These are phyloP conservation scores for Phyllopteryx taeniolatus DNA, from an alignment of 2,113 vertebrate species.

Conservation along the genomic window DNA sequence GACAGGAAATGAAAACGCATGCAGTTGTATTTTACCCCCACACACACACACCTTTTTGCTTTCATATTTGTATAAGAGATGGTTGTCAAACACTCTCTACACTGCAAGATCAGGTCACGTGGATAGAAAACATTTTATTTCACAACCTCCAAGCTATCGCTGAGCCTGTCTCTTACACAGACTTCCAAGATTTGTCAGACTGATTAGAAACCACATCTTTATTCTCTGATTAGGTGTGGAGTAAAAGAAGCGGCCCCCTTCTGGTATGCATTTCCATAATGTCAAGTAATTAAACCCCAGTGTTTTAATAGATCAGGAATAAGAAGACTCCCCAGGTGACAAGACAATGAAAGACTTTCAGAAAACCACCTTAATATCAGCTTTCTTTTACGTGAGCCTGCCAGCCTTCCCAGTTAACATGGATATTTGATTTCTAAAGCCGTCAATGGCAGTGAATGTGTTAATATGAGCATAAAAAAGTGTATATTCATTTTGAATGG, in stretches of 20 bases:
- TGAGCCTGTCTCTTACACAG: not conserved
- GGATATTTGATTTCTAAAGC: too few species aligned
- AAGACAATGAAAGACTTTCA: conserved; percentile 50
- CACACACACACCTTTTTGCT: not conserved
- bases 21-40: conserved; percentile 22
- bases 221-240: conserved; percentile 67
- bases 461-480: too few species aligned
- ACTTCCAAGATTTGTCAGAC: conserved; percentile 48
- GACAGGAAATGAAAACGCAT: conserved; percentile 39
- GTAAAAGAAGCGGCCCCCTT: conserved; percentile 67
- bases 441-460: not conserved
- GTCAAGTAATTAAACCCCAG: conserved; percentile 73
- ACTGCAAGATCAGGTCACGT: conserved; percentile 25
- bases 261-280: conserved; percentile 74
- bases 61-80: conserved; percentile 36
- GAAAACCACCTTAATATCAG: conserved; percentile 37
- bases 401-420: too few species aligned
- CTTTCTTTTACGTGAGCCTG: conserved; percentile 23
- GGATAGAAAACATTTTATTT: conserved; percentile 34
- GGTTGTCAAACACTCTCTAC: conserved; percentile 20
- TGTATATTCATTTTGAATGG: not conserved
- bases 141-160: not conserved
- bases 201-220: conserved; percentile 68
- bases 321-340: conserved; percentile 57
- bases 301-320: conserved; percentile 67